phyloP scores from a whole-genome alignment of 2,888 invertebrate genomes.

The Erpobdella octoculata region DNA sequence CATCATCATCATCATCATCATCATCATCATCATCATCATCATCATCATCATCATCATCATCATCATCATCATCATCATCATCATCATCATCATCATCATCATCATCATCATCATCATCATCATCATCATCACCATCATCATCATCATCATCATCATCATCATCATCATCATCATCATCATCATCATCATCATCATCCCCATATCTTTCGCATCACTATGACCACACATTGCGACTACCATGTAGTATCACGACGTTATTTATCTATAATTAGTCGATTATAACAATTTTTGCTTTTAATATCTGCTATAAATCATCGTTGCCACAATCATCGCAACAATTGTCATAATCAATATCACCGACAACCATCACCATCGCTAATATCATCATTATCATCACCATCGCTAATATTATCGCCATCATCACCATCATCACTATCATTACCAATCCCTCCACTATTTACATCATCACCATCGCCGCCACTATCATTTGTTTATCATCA shows the following conservation, averaged over 20 bases:
- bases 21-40: constrained; percentile 29
- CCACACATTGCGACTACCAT: too few species aligned
- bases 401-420: constrained; percentile 27
- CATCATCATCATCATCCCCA: not conserved
- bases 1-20: constrained; percentile 18
- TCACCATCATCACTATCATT: constrained; percentile 22
- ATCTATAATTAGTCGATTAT: too few species aligned
- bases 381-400: constrained; percentile 27
- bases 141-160: not conserved
- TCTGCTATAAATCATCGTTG: constrained; percentile 5
- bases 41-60: constrained; percentile 28
- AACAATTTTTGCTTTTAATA: too few species aligned
- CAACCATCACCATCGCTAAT: constrained; percentile 26
- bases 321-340: constrained; percentile 6
- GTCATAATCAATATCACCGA: constrained; percentile 13
- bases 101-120: constrained; percentile 22
- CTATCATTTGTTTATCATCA: too few species aligned
- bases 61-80: constrained; percentile 29
- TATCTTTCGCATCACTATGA: too few species aligned
- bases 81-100: constrained; percentile 24
- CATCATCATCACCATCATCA: not conserved
- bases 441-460: constrained; percentile 9
- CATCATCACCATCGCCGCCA: not conserved
- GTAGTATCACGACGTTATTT: too few species aligned
- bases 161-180: not conserved